Evolutionary conservation across 2,113 vertebrate species (phyloP).

Genomic region (Columbina picui): DNA sequence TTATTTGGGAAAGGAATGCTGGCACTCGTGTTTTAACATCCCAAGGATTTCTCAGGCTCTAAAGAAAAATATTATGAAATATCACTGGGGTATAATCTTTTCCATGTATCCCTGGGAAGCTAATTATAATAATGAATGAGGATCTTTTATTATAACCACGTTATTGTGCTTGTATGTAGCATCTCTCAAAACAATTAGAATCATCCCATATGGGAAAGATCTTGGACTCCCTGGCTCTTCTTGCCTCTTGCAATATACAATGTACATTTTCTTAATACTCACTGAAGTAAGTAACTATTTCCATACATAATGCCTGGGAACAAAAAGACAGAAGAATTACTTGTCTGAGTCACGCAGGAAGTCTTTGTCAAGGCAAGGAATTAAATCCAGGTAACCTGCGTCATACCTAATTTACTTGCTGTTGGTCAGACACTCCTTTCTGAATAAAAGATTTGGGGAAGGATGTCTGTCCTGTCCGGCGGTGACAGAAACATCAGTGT

Average conservation of each 20-base stretch:
- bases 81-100: neutral
- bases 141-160: neutral
- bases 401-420: neutral
- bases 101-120: neutral
- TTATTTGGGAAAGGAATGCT: neutral
- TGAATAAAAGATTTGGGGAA: neutral
- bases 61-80: constrained; percentile 11
- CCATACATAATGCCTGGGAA: neutral
- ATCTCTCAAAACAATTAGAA: neutral
- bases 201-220: neutral
- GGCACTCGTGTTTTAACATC: neutral
- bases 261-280: neutral
- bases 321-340: neutral
- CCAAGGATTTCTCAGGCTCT: neutral
- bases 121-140: constrained; percentile 10
- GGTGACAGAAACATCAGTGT: neutral
- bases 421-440: neutral
- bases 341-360: neutral
- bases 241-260: neutral
- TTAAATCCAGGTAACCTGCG: neutral
- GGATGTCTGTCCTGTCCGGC: neutral
- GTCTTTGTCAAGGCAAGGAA: neutral
- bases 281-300: neutral
- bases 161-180: neutral
- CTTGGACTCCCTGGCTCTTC: neutral